Evolutionary conservation across 1,140 invertebrate species (phyloP).

Genomic region (Lepidurus arcticus): DNA sequence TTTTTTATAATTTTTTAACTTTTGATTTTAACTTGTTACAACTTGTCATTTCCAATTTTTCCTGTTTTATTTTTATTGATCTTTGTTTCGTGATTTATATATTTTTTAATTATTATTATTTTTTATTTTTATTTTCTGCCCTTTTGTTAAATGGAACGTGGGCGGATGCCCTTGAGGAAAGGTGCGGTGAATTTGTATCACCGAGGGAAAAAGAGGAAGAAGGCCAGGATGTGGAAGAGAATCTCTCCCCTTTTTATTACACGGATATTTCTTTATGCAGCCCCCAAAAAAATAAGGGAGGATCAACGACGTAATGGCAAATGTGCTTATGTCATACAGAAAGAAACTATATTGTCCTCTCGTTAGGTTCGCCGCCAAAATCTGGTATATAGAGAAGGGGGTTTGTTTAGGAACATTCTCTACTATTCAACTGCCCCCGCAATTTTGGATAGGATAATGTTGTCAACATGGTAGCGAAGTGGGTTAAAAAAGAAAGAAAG

Average conservation of each 20-base stretch:
- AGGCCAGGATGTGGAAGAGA: conserved; percentile 9
- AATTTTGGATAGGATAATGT: not conserved
- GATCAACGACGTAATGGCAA: not conserved
- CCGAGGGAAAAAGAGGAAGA: conserved; percentile 1
- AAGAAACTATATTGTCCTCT: conserved; percentile 6
- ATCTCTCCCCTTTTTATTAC: conserved; percentile 9
- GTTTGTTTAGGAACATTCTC: not conserved
- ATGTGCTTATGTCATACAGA: conserved; percentile 5
- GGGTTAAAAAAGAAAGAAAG: not conserved
- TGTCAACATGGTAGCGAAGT: not conserved
- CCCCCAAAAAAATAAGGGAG: not conserved
- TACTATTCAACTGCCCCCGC: not conserved
- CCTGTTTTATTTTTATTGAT: no score
- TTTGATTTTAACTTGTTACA: no score
- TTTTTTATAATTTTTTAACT: no score
- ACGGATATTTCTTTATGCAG: not conserved
- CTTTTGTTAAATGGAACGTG: not conserved
- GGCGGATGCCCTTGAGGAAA: conserved; percentile 16
- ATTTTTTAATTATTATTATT: no score
- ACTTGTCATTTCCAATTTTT: no score
- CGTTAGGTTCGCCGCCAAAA: conserved; percentile 1
- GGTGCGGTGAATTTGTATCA: conserved; percentile 18
- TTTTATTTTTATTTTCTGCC: not conserved
- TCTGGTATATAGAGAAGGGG: not conserved
- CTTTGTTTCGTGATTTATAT: no score